These are phyloP conservation scores for Lochmaea capreae DNA, from an alignment of 2,888 invertebrate genomes.

Conservation along the genomic window DNA sequence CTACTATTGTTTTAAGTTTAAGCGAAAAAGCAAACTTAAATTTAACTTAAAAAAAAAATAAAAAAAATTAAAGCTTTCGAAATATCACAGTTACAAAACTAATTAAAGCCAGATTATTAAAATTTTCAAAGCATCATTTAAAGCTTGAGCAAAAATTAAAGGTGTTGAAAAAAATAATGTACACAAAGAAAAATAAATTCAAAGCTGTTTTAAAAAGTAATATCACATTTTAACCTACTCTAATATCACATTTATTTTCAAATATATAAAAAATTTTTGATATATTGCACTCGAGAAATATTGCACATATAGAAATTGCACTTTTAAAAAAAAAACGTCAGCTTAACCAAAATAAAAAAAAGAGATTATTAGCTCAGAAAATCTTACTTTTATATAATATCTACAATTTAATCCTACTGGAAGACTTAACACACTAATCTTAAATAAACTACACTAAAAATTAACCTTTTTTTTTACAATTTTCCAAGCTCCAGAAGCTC, in stretches of 20 bases:
- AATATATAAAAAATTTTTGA: conserved; percentile 21
- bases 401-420: conserved; percentile 9
- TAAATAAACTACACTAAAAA: conserved; percentile 36
- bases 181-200: conserved; percentile 28
- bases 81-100: conserved; percentile 42
- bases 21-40: conserved; percentile 30
- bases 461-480: conserved; percentile 37
- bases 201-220: conserved; percentile 14
- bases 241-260: conserved; percentile 32
- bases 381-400: neutral
- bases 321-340: conserved; percentile 40
- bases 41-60: neutral
- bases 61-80: conserved; percentile 45
- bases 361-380: conserved; percentile 18
- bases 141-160: conserved; percentile 64
- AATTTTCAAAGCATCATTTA: conserved; percentile 51
- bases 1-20: conserved; percentile 16
- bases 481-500: conserved; percentile 71
- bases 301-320: conserved; percentile 43
- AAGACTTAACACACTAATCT: conserved; percentile 22
- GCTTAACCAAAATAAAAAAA: conserved; percentile 39
- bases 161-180: conserved; percentile 55
- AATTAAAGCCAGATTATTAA: conserved; percentile 37
- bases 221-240: conserved; percentile 30
- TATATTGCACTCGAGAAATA: conserved; percentile 38